phyloP scores from a whole-genome alignment of 2,888 invertebrate species.

The Xylota segnis region DNA sequence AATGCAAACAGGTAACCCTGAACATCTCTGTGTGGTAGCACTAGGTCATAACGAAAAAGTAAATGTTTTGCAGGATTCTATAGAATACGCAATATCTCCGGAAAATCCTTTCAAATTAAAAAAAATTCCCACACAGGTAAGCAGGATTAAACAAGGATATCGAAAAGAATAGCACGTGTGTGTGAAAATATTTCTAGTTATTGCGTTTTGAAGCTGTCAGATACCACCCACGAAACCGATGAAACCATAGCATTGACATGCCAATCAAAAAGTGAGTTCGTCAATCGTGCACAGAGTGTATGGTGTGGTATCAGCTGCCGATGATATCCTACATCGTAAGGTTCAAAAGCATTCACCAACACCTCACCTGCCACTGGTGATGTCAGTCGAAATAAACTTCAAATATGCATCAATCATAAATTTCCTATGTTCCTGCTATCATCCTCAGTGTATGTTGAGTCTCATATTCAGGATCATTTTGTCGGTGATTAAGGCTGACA shows the following conservation, averaged over 20 bases:
- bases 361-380: conserved; percentile 9
- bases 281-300: not conserved
- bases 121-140: not conserved
- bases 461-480: conserved; percentile 3
- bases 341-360: conserved; percentile 1
- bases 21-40: not conserved
- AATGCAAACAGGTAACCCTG: not conserved
- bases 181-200: conserved; percentile 3
- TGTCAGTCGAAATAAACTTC: conserved; percentile 42
- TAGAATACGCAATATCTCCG: no score
- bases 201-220: conserved; percentile 19
- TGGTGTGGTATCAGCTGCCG: conserved; percentile 20
- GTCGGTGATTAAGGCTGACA: conserved; percentile 26
- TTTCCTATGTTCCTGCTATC: not conserved
- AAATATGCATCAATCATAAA: conserved; percentile 63
- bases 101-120: not conserved
- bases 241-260: conserved; percentile 25
- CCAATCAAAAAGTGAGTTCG: conserved; percentile 41
- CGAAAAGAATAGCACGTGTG: not conserved
- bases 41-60: no score
- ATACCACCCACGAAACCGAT: not conserved
- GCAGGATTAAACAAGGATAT: not conserved
- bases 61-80: no score
- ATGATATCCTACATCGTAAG: conserved; percentile 24
- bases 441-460: not conserved